phyloP scores from a whole-genome alignment of 2,113 vertebrate genomes.

The Microcebus ravelobensis region DNA sequence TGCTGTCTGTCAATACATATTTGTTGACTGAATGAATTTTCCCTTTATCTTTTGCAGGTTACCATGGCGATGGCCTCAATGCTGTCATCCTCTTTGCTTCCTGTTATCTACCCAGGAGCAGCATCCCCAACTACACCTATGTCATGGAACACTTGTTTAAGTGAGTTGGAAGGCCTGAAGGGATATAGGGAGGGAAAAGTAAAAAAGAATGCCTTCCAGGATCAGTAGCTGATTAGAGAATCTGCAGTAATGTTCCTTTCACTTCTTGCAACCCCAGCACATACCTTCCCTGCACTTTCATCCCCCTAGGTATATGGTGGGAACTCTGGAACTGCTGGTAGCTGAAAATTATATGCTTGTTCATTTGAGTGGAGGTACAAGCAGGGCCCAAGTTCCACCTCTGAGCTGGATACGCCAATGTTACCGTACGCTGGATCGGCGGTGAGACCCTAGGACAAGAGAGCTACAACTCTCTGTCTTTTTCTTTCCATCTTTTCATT shows the following conservation, averaged over 20 bases:
- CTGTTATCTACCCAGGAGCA: constrained; percentile 90
- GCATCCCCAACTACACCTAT: constrained; percentile 87
- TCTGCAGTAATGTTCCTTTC: background rate
- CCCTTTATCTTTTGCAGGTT: constrained; percentile 82
- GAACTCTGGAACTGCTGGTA: constrained; percentile 89
- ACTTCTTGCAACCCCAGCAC: background rate
- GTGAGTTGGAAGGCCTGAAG: constrained; percentile 73
- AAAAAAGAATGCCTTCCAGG: background rate
- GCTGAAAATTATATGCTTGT: constrained; percentile 90
- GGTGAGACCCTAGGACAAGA: constrained; percentile 71
- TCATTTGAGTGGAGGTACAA: constrained; percentile 88
- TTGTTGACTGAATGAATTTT: background rate
- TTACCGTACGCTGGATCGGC: constrained; percentile 87
- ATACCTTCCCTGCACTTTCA: background rate
- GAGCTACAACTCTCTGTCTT: no score
- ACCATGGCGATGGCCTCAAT: constrained; percentile 88
- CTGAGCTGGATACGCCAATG: constrained; percentile 90
- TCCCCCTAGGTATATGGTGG: constrained; percentile 88
- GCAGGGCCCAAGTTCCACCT: constrained; percentile 86
- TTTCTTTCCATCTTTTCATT: background rate
- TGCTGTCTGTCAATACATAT: background rate
- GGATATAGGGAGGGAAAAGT: background rate
- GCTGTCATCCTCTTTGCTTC: constrained; percentile 89
- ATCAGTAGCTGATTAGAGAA: background rate
- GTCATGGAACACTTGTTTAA: constrained; percentile 93